Percentiles rank a stretch among this genome's conserved stretches.
These are phyloP conservation scores for Oryzias woworae DNA, from an alignment of 2,113 vertebrate species.

Conservation along the genomic window DNA sequence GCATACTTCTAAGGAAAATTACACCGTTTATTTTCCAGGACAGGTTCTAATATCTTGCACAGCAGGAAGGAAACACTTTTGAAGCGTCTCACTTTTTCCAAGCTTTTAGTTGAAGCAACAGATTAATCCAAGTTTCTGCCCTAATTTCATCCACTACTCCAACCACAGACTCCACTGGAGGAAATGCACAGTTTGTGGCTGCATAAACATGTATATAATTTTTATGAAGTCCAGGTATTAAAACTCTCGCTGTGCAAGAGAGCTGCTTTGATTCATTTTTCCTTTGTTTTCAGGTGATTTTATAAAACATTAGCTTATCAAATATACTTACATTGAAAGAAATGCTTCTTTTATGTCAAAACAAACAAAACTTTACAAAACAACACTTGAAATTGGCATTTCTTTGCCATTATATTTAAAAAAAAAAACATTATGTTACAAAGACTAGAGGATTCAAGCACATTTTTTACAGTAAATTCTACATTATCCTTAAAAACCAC, in stretches of 20 bases:
- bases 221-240: conserved; percentile 2
- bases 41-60: conserved; percentile 5
- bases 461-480: too few relatives aligned
- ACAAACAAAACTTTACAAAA: too few relatives aligned
- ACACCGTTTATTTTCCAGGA: conserved; percentile 24
- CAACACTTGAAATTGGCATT: too few relatives aligned
- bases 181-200: conserved; percentile 37
- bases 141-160: conserved; percentile 6
- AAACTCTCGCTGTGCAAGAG: background rate
- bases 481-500: too few relatives aligned
- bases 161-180: conserved; percentile 44
- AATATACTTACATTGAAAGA: too few relatives aligned
- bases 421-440: too few relatives aligned
- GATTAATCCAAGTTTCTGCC: background rate
- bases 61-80: conserved; percentile 22
- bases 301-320: too few relatives aligned
- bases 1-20: background rate
- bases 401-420: too few relatives aligned
- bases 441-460: too few relatives aligned
- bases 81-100: conserved; percentile 1
- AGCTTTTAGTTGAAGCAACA: background rate
- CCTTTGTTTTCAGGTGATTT: background rate
- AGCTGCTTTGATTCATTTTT: background rate
- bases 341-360: too few relatives aligned
- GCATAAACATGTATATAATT: conserved; percentile 35